Percentiles rank a stretch among this genome's conserved stretches.
phyloP scores from a whole-genome alignment of 2,113 vertebrate species.

The Saguinus imperator region DNA sequence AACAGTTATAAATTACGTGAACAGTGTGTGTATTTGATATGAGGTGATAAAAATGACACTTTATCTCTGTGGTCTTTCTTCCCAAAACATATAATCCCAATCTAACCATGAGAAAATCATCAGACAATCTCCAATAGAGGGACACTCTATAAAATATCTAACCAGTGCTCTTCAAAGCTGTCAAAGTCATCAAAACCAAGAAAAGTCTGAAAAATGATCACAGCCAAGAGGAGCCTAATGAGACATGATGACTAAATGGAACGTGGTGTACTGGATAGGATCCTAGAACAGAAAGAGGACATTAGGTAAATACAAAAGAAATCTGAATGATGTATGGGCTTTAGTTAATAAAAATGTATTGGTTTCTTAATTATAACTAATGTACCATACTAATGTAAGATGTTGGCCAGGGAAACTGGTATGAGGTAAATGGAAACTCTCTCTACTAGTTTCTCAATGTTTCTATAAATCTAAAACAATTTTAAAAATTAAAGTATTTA shows the following conservation, averaged over 20 bases:
- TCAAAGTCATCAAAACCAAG: not conserved
- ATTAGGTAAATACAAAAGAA: not conserved
- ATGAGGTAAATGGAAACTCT: not conserved
- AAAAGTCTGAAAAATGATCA: not conserved
- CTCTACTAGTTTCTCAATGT: not conserved
- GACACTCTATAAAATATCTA: not conserved
- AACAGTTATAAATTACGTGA: not conserved
- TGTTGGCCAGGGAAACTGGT: not conserved
- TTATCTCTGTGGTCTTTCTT: not conserved
- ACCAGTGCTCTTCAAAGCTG: not conserved
- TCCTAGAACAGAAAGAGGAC: not conserved
- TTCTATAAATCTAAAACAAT: not conserved
- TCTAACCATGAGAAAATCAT: not conserved
- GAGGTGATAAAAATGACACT: not conserved
- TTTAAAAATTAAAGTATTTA: not conserved
- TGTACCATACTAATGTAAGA: not conserved
- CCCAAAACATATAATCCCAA: not conserved
- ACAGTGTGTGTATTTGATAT: not conserved
- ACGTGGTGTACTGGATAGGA: not conserved
- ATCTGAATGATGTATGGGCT: not conserved
- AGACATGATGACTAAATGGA: not conserved
- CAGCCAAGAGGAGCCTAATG: not conserved
- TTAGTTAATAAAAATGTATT: not conserved
- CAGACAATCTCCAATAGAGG: not conserved
- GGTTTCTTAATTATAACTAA: not conserved